Evolutionary conservation across 2,888 invertebrate genomes (phyloP).

Genomic region (Synergus laeviventris): DNA sequence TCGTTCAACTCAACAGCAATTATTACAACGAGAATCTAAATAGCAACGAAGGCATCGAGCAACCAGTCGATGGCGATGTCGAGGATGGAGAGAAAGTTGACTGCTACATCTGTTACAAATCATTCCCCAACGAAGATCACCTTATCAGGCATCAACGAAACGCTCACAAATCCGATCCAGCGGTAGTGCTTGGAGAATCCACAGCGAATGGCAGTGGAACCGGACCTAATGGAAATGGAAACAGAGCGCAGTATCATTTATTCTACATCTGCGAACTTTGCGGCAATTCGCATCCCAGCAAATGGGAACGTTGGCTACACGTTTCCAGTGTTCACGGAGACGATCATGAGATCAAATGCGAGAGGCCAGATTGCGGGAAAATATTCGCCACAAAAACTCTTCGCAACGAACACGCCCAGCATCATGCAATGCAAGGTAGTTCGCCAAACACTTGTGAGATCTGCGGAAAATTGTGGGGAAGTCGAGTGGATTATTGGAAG

Average conservation of each 20-base stretch:
- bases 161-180: constrained; percentile 70
- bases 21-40: constrained; percentile 69
- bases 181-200: constrained; percentile 58
- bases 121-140: constrained; percentile 76
- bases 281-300: constrained; percentile 75
- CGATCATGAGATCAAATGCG: constrained; percentile 73
- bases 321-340: constrained; percentile 74
- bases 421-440: constrained; percentile 75
- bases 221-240: constrained; percentile 67
- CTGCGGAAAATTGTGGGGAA: constrained; percentile 77
- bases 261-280: constrained; percentile 77
- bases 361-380: constrained; percentile 72
- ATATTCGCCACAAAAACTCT: constrained; percentile 76
- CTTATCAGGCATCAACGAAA: constrained; percentile 76
- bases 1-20: constrained; percentile 75
- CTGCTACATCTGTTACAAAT: constrained; percentile 76
- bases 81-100: constrained; percentile 71
- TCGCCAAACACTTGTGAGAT: constrained; percentile 76
- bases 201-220: constrained; percentile 57
- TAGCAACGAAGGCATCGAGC: constrained; percentile 66
- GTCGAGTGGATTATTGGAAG: constrained; percentile 78
- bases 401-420: constrained; percentile 75
- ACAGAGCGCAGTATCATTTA: constrained; percentile 72
- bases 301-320: constrained; percentile 77
- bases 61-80: constrained; percentile 65